Base-by-base conservation (phyloP, 2,888 invertebrate species). In the Andrena fulva region DNA sequence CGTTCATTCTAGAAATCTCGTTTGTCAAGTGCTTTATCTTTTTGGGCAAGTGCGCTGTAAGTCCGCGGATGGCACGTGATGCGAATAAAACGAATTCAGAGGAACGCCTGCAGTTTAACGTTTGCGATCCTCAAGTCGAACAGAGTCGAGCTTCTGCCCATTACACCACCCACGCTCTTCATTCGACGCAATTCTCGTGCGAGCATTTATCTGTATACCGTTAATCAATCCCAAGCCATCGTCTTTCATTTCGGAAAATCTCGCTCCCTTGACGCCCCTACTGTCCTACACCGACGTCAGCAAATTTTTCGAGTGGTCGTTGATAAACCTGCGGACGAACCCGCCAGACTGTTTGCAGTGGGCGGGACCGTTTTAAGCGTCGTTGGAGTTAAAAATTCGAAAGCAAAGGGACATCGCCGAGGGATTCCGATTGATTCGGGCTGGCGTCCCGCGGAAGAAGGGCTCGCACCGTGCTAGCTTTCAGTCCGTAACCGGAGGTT, bases 401-500 rank as follows among this genome's bases (percentile, higher is more conserved):
- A 16, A 24, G n/a, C 16, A 42, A 70, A 35, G 42, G n/a, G 1
- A 29, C 20, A 48, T 80, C 59, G 16, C 16, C n/a, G 66, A 8
- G 6, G 64, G 42, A n/a, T 33, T 48, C 16, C 27, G n/a, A 68
- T 68, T 6, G 52, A 80, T 75, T 52, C 10, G 12, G 10, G 2
- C 20, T 6, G 2, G 10, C 8, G 16, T 67, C 27, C 33, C 56
- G 35, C 20, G 20, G 33, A 63, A n/a, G 33, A 48, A 20, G 48
- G 6, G n/a, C 8, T 12, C n/a, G 33, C 59, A 24, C 33, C 42
- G 75, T 82, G 74, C 29, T 31, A 31, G 42, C 76, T 85, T 77
- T 80, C 69, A 42, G 16, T 66, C 48, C 24, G 82, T 71, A 70
- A 69, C 42, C 73, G 80, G 78, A 88, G 72, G 75, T 77, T 82